phyloP scores from a whole-genome alignment of 1,140 invertebrate genomes.

The Dreissena rostriformis region DNA sequence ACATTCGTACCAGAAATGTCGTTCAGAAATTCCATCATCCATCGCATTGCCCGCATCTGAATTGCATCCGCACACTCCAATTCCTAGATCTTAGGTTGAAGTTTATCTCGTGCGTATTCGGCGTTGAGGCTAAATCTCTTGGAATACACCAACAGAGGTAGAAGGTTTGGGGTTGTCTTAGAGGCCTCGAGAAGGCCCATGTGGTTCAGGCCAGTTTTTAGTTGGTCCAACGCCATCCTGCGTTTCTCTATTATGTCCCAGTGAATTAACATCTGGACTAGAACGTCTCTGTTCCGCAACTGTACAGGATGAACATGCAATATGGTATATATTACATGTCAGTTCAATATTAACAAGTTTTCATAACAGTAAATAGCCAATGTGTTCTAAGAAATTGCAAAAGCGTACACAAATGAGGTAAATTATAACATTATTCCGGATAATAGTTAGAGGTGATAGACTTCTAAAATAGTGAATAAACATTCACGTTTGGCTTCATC shows the following conservation, averaged over 20 bases:
- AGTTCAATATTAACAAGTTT: no score
- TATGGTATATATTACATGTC: not conserved
- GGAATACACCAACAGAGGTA: constrained; percentile 26
- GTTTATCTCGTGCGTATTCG: constrained; percentile 10
- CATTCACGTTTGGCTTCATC: no score
- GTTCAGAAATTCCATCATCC: constrained; percentile 23
- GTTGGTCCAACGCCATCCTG: constrained; percentile 22
- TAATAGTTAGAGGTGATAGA: no score
- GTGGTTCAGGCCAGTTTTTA: constrained; percentile 38
- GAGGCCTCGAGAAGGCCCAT: constrained; percentile 39
- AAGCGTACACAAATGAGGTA: no score
- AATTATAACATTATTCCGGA: no score
- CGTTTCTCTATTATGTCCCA: constrained; percentile 43
- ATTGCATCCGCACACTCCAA: not conserved
- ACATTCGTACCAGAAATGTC: constrained; percentile 11
- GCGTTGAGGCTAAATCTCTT: constrained; percentile 4
- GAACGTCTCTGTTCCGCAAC: constrained; percentile 16
- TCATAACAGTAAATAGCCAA: no score
- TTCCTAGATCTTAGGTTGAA: not conserved
- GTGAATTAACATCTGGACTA: constrained; percentile 23
- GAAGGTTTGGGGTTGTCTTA: constrained; percentile 16
- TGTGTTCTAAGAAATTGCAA: no score
- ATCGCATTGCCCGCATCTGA: not conserved
- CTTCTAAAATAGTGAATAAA: no score
- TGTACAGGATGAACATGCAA: not conserved